phyloP scores from a whole-genome alignment of 2,888 invertebrate genomes.

The Eilema sororculum region DNA sequence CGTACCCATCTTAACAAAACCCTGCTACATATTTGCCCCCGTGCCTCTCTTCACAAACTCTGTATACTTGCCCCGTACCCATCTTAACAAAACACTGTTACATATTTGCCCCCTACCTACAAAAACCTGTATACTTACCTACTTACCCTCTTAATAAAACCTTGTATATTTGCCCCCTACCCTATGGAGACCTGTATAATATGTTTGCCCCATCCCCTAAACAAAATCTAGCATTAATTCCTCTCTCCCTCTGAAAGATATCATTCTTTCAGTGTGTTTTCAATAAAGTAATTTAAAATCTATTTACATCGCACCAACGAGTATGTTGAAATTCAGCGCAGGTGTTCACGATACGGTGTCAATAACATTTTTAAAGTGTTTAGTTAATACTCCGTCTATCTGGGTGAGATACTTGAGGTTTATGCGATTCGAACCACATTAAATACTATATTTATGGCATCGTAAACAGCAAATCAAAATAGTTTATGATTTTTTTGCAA shows the following conservation, averaged over 20 bases:
- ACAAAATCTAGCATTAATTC: too few species aligned
- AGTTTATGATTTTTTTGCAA: background rate
- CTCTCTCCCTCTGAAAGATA: too few species aligned
- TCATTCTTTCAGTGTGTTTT: background rate
- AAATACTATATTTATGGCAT: background rate
- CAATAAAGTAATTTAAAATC: background rate
- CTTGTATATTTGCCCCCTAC: background rate
- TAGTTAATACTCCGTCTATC: background rate
- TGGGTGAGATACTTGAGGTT: background rate
- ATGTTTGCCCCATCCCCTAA: background rate
- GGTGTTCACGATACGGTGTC: background rate
- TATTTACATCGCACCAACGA: background rate
- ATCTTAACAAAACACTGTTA: too few species aligned
- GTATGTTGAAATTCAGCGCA: background rate
- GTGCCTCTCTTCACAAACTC: too few species aligned
- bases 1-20: too few species aligned
- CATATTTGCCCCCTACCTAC: too few species aligned
- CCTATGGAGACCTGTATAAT: background rate
- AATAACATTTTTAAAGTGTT: background rate
- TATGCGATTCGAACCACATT: background rate
- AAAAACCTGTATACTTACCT: too few species aligned
- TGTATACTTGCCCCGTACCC: too few species aligned
- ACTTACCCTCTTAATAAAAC: background rate
- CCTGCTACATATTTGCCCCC: too few species aligned
- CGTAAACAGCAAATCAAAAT: background rate